phyloP scores from a whole-genome alignment of 2,113 vertebrate genomes.

The Callithrix jacchus region DNA sequence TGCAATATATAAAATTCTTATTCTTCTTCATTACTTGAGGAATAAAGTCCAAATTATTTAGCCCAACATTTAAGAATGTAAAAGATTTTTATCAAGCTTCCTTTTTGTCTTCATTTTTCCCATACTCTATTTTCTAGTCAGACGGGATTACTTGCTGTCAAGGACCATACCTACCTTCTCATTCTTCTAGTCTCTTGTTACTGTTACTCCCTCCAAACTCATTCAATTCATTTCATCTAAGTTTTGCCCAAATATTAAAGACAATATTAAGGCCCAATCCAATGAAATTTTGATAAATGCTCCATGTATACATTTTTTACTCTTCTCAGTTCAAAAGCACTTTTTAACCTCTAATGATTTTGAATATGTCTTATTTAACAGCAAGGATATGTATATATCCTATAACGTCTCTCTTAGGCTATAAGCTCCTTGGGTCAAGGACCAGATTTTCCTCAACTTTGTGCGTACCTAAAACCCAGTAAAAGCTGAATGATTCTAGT shows the following conservation, averaged over 20 bases:
- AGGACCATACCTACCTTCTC: background rate
- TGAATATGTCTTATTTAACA: conserved; percentile 13
- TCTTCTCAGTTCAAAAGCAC: background rate
- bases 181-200: background rate
- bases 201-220: background rate
- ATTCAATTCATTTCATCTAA: background rate
- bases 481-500: background rate
- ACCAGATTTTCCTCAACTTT: background rate
- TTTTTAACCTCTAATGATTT: background rate
- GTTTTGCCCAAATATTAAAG: background rate
- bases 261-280: background rate
- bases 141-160: background rate
- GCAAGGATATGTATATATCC: background rate
- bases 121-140: background rate
- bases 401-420: background rate
- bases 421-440: background rate
- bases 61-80: background rate
- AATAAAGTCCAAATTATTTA: background rate
- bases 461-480: background rate
- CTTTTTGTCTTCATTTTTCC: background rate
- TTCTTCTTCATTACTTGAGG: background rate
- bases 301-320: background rate
- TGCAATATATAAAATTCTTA: background rate
- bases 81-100: background rate
- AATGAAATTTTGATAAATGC: background rate